Conservation (phyloP, 1,140 invertebrate species). For the Ceratina japonica region DNA sequence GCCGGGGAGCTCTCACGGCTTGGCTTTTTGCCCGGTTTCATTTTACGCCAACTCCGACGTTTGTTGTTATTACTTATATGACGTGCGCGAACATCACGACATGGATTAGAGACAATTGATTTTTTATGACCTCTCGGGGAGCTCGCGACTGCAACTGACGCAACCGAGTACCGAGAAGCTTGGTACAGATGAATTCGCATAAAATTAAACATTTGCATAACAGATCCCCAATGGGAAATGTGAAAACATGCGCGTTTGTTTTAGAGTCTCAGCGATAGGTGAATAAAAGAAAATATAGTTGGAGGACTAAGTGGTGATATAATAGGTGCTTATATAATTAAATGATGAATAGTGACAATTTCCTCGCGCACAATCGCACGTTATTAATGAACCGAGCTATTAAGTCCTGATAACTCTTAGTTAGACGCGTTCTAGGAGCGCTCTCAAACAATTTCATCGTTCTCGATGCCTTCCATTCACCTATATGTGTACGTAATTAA, state of each 20-base stretch:
- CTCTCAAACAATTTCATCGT: not conserved
- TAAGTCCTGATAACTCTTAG: not conserved
- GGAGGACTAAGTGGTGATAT: too few species aligned
- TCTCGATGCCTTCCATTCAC: slow-evolving; percentile 3
- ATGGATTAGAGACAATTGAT: slow-evolving; percentile 38
- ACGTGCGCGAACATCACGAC: not conserved
- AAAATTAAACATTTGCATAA: not conserved
- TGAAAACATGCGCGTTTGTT: not conserved
- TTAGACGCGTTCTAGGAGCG: not conserved
- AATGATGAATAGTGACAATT: too few species aligned
- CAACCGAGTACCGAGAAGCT: not conserved
- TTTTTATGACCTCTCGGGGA: not conserved
- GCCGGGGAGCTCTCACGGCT: slow-evolving; percentile 4
- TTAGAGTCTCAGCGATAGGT: not conserved
- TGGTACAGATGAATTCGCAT: not conserved
- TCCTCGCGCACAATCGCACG: not conserved
- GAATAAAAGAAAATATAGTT: too few species aligned
- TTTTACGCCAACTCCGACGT: not conserved
- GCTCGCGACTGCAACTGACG: not conserved
- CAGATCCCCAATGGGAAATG: too few species aligned
- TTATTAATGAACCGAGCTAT: not conserved
- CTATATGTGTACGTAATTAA: not conserved
- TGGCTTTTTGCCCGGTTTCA: not conserved
- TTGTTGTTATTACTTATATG: slow-evolving; percentile 19
- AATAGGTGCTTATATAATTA: too few species aligned